Conservation (phyloP, 2,113 vertebrate genomes). For the Corythornis cristatus region DNA sequence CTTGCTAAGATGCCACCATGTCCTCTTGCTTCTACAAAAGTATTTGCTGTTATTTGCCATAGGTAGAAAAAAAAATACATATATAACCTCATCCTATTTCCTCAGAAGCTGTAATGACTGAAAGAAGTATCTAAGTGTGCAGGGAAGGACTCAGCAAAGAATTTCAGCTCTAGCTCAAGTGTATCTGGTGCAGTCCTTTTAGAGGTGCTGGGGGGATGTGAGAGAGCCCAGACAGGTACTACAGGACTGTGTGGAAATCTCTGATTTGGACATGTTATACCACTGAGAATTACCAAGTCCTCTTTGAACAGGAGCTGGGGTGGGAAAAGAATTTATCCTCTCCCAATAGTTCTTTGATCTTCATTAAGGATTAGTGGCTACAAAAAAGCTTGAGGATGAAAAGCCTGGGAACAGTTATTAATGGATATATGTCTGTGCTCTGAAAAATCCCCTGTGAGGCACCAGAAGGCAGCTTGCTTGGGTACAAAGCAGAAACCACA, state of each 20-base stretch:
- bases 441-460: background rate
- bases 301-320: background rate
- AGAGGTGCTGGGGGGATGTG: background rate
- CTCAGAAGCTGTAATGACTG: background rate
- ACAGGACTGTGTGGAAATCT: background rate
- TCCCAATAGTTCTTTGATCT: background rate
- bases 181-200: background rate
- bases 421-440: background rate
- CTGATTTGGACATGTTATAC: background rate
- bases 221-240: background rate
- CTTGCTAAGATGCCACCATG: background rate
- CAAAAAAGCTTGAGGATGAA: background rate
- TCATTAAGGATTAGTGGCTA: background rate
- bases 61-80: background rate
- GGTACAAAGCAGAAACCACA: background rate
- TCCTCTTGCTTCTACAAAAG: background rate
- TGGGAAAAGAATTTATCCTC: background rate
- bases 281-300: background rate
- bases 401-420: background rate
- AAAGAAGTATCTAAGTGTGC: background rate
- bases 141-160: background rate
- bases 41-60: background rate
- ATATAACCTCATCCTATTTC: background rate
- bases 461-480: background rate
- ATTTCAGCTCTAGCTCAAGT: background rate